phyloP scores from a whole-genome alignment of 35 echinoderm and acorn worm genomes.

The Lytechinus variegatus region DNA sequence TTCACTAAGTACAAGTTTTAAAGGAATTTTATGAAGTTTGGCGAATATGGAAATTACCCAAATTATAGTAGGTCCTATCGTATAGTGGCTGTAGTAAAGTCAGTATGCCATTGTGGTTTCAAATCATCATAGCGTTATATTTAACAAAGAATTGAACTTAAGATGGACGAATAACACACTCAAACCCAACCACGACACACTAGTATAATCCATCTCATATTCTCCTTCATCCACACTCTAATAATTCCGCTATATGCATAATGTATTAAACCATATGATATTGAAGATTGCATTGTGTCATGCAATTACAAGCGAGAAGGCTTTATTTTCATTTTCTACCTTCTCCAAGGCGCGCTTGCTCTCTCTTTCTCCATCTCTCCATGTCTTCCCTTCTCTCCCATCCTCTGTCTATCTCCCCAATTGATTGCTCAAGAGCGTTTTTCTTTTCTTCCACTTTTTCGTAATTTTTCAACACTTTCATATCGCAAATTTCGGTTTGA shows the following conservation, averaged over 20 bases:
- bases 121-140: neutral
- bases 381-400: neutral
- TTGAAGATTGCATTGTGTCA: conserved; percentile 33
- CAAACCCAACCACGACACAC: neutral
- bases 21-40: too few species aligned
- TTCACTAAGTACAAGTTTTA: too few species aligned
- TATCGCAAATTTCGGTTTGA: neutral
- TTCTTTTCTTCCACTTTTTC: neutral
- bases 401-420: neutral
- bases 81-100: too few species aligned
- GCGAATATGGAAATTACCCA: too few species aligned
- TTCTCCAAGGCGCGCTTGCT: neutral
- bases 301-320: neutral
- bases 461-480: conserved; percentile 43
- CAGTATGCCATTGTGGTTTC: too few species aligned
- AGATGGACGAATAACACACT: neutral
- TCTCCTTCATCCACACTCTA: neutral
- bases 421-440: neutral
- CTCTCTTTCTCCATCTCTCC: neutral
- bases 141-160: neutral
- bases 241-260: conserved; percentile 30
- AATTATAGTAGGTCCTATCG: too few species aligned
- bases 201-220: neutral
- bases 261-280: conserved; percentile 44
- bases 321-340: neutral